phyloP scores from a whole-genome alignment of 2,888 invertebrate species.

The Synanthedon myopaeformis region DNA sequence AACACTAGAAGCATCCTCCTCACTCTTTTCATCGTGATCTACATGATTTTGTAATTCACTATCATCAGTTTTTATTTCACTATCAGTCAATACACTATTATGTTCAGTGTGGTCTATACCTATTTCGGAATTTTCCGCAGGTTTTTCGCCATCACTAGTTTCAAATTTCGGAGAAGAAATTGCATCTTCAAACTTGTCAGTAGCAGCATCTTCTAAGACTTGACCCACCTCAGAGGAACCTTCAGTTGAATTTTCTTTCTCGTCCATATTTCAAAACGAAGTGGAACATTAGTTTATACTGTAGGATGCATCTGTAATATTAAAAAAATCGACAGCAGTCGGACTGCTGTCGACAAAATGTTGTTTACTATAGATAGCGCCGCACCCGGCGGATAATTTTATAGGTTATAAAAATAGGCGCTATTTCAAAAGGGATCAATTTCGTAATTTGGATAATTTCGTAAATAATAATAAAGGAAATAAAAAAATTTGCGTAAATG shows the following conservation, averaged over 20 bases:
- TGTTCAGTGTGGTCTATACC: conserved; percentile 5
- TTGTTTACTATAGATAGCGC: conserved; percentile 10
- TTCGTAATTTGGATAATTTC: no score
- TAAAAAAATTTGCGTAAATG: not conserved
- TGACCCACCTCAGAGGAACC: conserved; percentile 20
- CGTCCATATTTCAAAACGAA: conserved; percentile 48
- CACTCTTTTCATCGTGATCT: conserved; percentile 20
- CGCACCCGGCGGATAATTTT: conserved; percentile 48
- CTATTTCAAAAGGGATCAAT: not conserved
- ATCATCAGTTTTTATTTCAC: conserved; percentile 12
- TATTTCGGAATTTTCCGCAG: conserved; percentile 7
- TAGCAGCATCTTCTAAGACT: conserved; percentile 11
- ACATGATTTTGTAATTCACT: conserved; percentile 45
- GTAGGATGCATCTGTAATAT: conserved; percentile 39
- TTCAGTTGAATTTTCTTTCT: conserved; percentile 34
- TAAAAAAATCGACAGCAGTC: not conserved
- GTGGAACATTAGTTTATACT: conserved; percentile 23
- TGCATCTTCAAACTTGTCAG: not conserved
- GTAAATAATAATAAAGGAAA: no score
- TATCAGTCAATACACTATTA: conserved; percentile 6
- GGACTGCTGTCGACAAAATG: conserved; percentile 2
- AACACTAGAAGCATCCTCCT: conserved; percentile 15
- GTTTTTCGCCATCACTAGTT: not conserved
- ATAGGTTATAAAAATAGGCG: conserved; percentile 39
- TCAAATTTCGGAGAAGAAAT: not conserved